Base-by-base conservation (phyloP, 2,888 invertebrate species). In the Spialia ferax region DNA sequence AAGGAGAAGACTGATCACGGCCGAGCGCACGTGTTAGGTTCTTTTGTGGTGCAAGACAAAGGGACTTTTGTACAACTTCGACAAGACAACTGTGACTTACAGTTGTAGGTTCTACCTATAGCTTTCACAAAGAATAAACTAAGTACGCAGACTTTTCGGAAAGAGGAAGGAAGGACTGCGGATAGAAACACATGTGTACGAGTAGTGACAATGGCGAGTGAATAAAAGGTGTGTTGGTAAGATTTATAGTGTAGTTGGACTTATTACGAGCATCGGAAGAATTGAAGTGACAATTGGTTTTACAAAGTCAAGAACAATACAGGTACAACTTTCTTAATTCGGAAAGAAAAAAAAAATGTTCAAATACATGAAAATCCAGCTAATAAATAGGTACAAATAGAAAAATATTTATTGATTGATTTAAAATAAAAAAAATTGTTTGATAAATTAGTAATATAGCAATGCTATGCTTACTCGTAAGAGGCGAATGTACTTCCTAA, bases 11-110 rank as follows among this genome's bases (percentile, higher is more conserved):
- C 32, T 38, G 45, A 48, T 57, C 56, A 64, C 63, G 56, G 63
- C 8, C 45, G 56, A 64, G n/a, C 18, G 56, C 63, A 64, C 63
- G 63, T 64, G 63, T 48, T 35, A 45, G 57, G 8, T 48, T 57
- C 22, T 48, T 64, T 45, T 45, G 45, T 64, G 57, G 48, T 29
- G 5, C 56, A 45, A 64, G 57, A 64, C 64, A 64, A 64, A 50
- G 22, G 57, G 15, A 10, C 63, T 56, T 42, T 63, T 63, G 63
- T 63, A 56, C 64, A 50, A 64, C 57, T 57, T 64, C 57, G 48
- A 64, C 64, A 18, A 22, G 23, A 48, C 45, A 15, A 20, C 57
- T 22, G 8, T 26, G 42, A n/a, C 52, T 57, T 23, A 8, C 48
- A 48, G 48, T 48, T 48, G 48, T 48, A 48, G 11, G n/a, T n/a